Conservation (phyloP, 1,140 invertebrate genomes). For the Conus ventricosus region DNA sequence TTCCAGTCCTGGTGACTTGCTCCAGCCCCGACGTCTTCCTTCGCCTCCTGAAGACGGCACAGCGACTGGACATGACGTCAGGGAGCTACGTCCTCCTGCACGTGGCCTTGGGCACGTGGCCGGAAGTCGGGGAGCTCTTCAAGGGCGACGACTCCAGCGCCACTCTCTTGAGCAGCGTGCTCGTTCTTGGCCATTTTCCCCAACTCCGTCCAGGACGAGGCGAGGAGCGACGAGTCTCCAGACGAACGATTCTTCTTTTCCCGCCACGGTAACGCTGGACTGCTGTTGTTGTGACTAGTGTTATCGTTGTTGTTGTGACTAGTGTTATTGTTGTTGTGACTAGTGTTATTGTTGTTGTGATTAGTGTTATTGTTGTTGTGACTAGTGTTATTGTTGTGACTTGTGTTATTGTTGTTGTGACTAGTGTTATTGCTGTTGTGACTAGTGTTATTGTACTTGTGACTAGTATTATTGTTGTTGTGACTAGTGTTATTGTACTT, state of each 20-base stretch:
- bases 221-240: no score
- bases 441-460: background rate
- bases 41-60: background rate
- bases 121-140: background rate
- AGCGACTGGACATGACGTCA: slow-evolving; percentile 4
- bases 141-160: background rate
- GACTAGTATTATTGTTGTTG: background rate
- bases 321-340: no score
- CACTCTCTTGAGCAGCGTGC: background rate
- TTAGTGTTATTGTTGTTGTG: no score
- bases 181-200: background rate
- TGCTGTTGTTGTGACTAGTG: background rate
- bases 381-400: no score
- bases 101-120: background rate
- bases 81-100: slow-evolving; percentile 7
- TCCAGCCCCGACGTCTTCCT: background rate
- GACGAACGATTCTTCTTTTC: no score
- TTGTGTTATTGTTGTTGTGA: no score
- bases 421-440: no score
- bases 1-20: background rate
- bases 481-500: background rate
- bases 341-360: no score
- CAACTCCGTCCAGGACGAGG: no score
- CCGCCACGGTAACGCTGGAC: background rate
- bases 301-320: background rate